These are phyloP conservation scores for Caenorhabditis becei DNA, from an alignment of 2,888 invertebrate genomes.

Conservation along the genomic window DNA sequence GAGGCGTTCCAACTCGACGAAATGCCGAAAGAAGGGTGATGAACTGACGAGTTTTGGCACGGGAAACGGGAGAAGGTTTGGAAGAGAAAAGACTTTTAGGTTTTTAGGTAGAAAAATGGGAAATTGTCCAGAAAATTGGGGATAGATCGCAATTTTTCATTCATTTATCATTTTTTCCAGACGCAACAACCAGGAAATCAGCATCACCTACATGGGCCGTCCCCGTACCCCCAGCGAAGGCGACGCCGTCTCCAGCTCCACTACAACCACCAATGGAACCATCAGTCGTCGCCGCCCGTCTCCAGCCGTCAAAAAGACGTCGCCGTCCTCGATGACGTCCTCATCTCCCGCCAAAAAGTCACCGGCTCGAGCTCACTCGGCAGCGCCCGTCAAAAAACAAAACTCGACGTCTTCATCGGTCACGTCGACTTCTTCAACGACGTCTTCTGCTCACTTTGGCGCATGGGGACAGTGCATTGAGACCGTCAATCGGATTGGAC, in stretches of 20 bases:
- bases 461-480: conserved; percentile 26
- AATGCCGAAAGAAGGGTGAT: conserved; percentile 25
- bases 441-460: conserved; percentile 2
- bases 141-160: background rate
- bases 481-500: conserved; percentile 16
- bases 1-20: conserved; percentile 51
- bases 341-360: conserved; percentile 31
- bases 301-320: conserved; percentile 46
- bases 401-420: conserved; percentile 25
- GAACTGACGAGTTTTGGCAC: background rate
- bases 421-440: conserved; percentile 23
- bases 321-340: conserved; percentile 23
- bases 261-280: background rate
- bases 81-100: background rate
- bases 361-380: background rate
- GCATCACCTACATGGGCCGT: conserved; percentile 56
- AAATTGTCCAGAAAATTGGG: background rate
- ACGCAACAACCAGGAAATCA: conserved; percentile 49
- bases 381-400: conserved; percentile 12
- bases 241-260: conserved; percentile 5
- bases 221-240: conserved; percentile 57
- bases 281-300: conserved; percentile 22
- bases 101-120: background rate
- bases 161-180: conserved; percentile 22
- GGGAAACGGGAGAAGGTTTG: conserved; percentile 8